A percentile compares a stretch with the other conserved stretches of the same genome.
These are phyloP conservation scores for Sinella curviseta DNA, from an alignment of 1,140 invertebrate species.

Conservation along the genomic window DNA sequence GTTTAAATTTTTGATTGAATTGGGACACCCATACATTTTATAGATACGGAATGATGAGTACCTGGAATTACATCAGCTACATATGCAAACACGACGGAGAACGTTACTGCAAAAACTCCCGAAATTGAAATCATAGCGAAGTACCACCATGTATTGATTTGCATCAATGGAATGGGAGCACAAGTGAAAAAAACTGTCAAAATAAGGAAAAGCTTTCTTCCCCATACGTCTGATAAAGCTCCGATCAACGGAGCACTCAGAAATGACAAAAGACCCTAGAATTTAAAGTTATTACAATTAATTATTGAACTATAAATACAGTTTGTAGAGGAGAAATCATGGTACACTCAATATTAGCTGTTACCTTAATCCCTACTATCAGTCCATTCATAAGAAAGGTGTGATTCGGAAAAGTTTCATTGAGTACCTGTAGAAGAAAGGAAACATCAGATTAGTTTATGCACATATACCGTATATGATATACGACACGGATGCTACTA, in stretches of 20 bases:
- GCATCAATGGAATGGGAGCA: constrained; percentile 97
- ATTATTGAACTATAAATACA: neutral
- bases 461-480: too few relatives aligned
- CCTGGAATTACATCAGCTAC: constrained; percentile 93
- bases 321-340: neutral
- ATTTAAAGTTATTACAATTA: neutral
- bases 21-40: too few relatives aligned
- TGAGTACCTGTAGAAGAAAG: constrained; percentile 69
- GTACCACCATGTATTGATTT: constrained; percentile 99
- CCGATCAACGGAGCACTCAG: constrained; percentile 94
- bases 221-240: constrained; percentile 96
- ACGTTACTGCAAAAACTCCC: constrained; percentile 97
- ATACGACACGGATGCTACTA: too few relatives aligned
- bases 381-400: constrained; percentile 99
- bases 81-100: constrained; percentile 98
- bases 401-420: constrained; percentile 96
- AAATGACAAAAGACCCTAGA: constrained; percentile 93
- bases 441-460: too few relatives aligned
- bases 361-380: constrained; percentile 94
- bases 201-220: constrained; percentile 95
- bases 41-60: constrained; percentile 12
- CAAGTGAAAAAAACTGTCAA: constrained; percentile 99
- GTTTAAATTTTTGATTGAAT: too few relatives aligned
- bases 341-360: too few relatives aligned
- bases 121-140: constrained; percentile 99